Evolutionary conservation across 2,797 vertebrate species (phyloP), one percentile per base, ranked within the genome.

Genomic region (Astyanax mexicanus): DNA sequence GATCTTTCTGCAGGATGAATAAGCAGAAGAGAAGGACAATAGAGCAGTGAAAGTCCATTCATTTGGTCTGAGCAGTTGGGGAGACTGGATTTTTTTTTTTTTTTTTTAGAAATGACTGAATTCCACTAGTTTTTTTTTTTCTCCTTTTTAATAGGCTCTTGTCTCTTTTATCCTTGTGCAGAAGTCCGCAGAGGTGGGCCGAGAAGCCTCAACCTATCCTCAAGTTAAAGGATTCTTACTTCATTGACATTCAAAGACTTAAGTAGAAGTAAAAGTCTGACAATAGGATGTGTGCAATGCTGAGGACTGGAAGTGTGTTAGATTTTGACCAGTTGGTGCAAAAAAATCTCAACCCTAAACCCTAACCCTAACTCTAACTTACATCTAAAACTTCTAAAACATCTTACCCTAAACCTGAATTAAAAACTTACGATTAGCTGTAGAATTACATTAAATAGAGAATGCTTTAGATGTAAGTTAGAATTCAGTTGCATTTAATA

Each of bases 1-100:
- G 37, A 40, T 40, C 60, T 42, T 62, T 62, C 60, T 3, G n/a
- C 35, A n/a, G 29, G 60, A 42, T 62, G 60, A 42, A 62, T 62
- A 23, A 62, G 37, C 60, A 23, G 37, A 23, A 42, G 37, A 25
- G 4, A 37, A 23, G 60, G 38, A 62, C 19, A 38, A 40, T 40
- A 1, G 37, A 55, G 19, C 37, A 40, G 37, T 5, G 17, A 37
- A 38, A 40, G 35, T 23, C n/a, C 32, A 38, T 21, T 61, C 35
- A 21, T 21, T 40, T 38, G 58, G 58, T 19, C 17, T 10, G n/a
- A 21, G 4, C 17, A 9, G n/a, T n/a, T 19, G 29, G 8, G 15
- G 27, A 51, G 9, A 10, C 51, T 25, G 54, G 54, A 58, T 29
- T 58, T 29, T 32, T 58, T 17, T 5, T n/a, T n/a, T n/a, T n/a